Evolutionary conservation across 2,113 vertebrate species (phyloP).

Genomic region (Ranitomeya imitator): DNA sequence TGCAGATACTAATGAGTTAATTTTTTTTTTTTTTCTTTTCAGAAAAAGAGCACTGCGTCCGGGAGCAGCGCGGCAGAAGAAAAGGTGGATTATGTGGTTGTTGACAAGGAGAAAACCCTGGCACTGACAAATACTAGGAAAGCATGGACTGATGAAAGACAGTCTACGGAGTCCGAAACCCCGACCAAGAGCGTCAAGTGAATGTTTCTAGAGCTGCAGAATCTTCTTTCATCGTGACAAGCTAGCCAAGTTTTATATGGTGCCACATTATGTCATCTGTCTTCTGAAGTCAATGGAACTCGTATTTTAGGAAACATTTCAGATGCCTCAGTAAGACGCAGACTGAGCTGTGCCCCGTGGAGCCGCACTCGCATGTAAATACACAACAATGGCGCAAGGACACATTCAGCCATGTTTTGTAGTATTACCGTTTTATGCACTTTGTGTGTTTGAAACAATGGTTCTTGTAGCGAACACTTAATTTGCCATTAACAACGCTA

Average conservation of each 20-base stretch:
- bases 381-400: slow-evolving; percentile 67
- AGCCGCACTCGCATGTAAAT: slow-evolving; percentile 72
- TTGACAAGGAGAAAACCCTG: slow-evolving; percentile 94
- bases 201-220: slow-evolving; percentile 59
- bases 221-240: neutral
- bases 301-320: slow-evolving; percentile 60
- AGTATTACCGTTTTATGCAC: slow-evolving; percentile 80
- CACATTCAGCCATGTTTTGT: slow-evolving; percentile 70
- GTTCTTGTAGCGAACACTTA: slow-evolving; percentile 70
- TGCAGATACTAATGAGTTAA: neutral
- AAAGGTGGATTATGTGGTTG: slow-evolving; percentile 96
- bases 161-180: slow-evolving; percentile 91
- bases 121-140: slow-evolving; percentile 94
- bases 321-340: slow-evolving; percentile 58
- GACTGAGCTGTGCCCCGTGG: slow-evolving; percentile 66
- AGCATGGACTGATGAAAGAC: slow-evolving; percentile 94
- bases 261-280: slow-evolving; percentile 34
- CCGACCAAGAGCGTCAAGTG: slow-evolving; percentile 88
- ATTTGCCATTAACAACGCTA: slow-evolving; percentile 64
- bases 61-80: slow-evolving; percentile 88
- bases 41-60: slow-evolving; percentile 91
- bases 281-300: slow-evolving; percentile 15
- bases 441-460: slow-evolving; percentile 73
- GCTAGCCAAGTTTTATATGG: slow-evolving; percentile 39
- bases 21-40: slow-evolving; percentile 8